Conservation (phyloP, 2,797 vertebrate species). For the Bradypodion pumilum region DNA sequence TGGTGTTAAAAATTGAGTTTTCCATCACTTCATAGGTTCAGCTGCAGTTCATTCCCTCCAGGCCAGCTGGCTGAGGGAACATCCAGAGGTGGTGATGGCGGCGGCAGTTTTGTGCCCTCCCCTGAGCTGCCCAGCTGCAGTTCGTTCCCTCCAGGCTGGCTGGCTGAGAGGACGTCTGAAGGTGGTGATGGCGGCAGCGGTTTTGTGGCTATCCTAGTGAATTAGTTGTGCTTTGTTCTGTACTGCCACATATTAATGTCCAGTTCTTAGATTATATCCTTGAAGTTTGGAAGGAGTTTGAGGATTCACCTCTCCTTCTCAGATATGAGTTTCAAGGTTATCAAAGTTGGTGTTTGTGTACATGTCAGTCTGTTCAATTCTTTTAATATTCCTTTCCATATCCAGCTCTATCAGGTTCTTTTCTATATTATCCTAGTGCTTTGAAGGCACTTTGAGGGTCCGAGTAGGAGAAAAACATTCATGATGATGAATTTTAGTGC, state of each 20-base stretch:
- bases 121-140: too few species aligned
- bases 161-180: too few species aligned
- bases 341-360: not conserved
- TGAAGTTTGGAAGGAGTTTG: not conserved
- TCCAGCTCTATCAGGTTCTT: conserved; percentile 7
- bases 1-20: not conserved
- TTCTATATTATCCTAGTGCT: conserved; percentile 13
- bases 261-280: not conserved
- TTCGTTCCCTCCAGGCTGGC: too few species aligned
- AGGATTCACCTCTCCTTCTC: rapidly evolving
- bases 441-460: conserved; percentile 16
- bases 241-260: not conserved
- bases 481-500: conserved; percentile 41
- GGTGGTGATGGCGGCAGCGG: too few species aligned
- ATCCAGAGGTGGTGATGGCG: too few species aligned
- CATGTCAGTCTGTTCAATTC: rapidly evolving
- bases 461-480: conserved; percentile 34
- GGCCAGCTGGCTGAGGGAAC: too few species aligned
- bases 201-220: not conserved
- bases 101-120: too few species aligned
- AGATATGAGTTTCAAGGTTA: conserved; percentile 8
- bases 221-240: not conserved
- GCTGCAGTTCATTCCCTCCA: too few species aligned
- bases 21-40: not conserved
- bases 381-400: not conserved